Base-by-base conservation (phyloP, 2,888 invertebrate species). In the Yponomeuta plumbellus region DNA sequence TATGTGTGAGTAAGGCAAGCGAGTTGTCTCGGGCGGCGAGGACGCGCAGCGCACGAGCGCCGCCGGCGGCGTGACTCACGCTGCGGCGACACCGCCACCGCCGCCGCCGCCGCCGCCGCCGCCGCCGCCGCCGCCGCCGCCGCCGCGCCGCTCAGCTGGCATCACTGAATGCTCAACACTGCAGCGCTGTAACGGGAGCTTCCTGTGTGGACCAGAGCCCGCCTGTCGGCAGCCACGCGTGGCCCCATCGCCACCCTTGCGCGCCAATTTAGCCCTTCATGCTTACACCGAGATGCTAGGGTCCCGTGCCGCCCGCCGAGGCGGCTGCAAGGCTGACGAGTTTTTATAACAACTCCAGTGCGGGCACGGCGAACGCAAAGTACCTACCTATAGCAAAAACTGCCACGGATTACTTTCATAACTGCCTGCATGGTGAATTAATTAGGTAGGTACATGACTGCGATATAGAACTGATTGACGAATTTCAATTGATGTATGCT, bases 11-110 rank as follows among this genome's bases (percentile, higher is more conserved):
- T 11, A 13, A 22, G 23, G 59, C 23, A 23, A 59, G 59, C 22
- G 59, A 52, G 44, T 52, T 52, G 44, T 52, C 44, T 52, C 44
- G 44, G 44, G 44, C 57, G 44, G 44, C 57, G 58, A 22, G 58
- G 58, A 22, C 58, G 58, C 58, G 58, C 21, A 21, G 11, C n/a
- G 58, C 21, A 22, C 58, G 58, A 22, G 58, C 21, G 58, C 58
- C 21, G 58, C 1, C n/a, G 17, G 39, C 6, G 39, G 39, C 39
- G 39, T 39, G 39, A 39, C 6, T 39, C 39, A 39, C n/a, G n/a
- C n/a, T n/a, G n/a, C n/a, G n/a, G n/a, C n/a, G n/a, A n/a, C n/a
- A n/a, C n/a, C n/a, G n/a, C n/a, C 26, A 26, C 26, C 2, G 5
- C 2, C 26, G 26, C 26, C 2, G 26, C 4, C 26, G 26, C 26